Conservation (phyloP, 2,113 vertebrate species). For the Gracilinanus agilis region DNA sequence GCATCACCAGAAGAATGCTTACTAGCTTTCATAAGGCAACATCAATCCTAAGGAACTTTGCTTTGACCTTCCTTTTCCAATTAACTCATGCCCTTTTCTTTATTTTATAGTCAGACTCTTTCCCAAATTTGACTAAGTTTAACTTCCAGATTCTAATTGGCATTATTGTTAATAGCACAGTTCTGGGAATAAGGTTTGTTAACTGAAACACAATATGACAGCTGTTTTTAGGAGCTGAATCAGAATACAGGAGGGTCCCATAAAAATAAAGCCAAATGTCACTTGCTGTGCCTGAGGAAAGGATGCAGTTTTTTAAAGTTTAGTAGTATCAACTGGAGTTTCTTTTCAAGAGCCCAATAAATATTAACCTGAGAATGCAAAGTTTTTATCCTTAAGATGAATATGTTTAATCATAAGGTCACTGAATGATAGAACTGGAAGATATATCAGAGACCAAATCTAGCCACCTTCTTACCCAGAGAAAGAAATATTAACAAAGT, state of each 20-base stretch:
- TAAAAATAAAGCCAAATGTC: background rate
- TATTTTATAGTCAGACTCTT: background rate
- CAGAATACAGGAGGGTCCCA: background rate
- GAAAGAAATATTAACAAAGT: background rate
- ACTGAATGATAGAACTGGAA: background rate
- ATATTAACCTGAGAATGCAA: background rate
- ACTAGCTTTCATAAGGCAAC: background rate
- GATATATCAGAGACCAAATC: background rate
- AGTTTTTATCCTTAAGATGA: background rate
- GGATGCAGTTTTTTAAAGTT: background rate
- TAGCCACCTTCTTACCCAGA: background rate
- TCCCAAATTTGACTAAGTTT: background rate
- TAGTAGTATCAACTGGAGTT: background rate
- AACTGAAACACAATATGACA: background rate
- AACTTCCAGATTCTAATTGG: background rate
- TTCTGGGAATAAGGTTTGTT: background rate
- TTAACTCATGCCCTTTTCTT: background rate
- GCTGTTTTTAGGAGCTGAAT: background rate
- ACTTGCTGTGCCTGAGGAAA: background rate
- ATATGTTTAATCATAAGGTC: background rate
- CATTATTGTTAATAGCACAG: background rate
- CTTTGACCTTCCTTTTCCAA: background rate
- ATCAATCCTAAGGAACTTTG: background rate
- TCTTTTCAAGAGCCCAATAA: background rate
- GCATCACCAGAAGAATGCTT: background rate